A percentile compares a stretch with the other conserved stretches of the same genome.
These are phyloP conservation scores for Drosophila hamatofila DNA, from an alignment of 2,888 invertebrate species.

Conservation along the genomic window DNA sequence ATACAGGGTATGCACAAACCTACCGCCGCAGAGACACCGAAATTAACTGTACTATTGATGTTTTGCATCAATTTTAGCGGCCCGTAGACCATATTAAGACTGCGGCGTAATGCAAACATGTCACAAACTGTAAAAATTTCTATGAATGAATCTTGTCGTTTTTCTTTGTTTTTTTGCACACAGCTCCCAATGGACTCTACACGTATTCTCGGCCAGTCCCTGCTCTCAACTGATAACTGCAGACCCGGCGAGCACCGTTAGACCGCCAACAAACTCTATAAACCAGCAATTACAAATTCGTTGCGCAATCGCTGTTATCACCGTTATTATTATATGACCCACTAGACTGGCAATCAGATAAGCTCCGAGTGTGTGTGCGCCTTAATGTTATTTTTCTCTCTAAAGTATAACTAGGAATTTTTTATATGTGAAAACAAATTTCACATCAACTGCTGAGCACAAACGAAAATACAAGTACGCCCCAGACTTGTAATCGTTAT, in stretches of 20 bases:
- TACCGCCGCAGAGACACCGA: conserved; percentile 65
- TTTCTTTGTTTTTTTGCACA: background rate
- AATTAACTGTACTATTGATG: conserved; percentile 57
- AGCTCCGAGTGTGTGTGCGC: conserved; percentile 34
- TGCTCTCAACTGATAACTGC: conserved; percentile 59
- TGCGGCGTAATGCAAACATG: conserved; percentile 67
- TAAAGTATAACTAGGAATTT: conserved; percentile 5
- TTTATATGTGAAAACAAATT: background rate
- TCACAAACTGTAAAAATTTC: conserved; percentile 22
- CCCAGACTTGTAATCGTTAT: conserved; percentile 64
- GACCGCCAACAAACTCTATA: conserved; percentile 18
- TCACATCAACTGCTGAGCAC: conserved; percentile 11
- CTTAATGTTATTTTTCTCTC: conserved; percentile 3
- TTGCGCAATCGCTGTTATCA: conserved; percentile 74
- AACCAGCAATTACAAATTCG: conserved; percentile 46
- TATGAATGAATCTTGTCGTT: conserved; percentile 40
- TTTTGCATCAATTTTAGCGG: conserved; percentile 35
- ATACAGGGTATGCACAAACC: conserved; percentile 32
- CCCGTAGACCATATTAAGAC: conserved; percentile 42
- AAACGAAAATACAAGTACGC: conserved; percentile 34
- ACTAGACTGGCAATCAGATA: conserved; percentile 44
- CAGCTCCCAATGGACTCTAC: background rate
- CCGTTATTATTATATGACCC: conserved; percentile 27
- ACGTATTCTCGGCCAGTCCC: conserved; percentile 30
- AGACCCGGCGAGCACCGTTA: conserved; percentile 49